phyloP scores from a whole-genome alignment of 2,888 invertebrate genomes.

The Tipula confusa region DNA sequence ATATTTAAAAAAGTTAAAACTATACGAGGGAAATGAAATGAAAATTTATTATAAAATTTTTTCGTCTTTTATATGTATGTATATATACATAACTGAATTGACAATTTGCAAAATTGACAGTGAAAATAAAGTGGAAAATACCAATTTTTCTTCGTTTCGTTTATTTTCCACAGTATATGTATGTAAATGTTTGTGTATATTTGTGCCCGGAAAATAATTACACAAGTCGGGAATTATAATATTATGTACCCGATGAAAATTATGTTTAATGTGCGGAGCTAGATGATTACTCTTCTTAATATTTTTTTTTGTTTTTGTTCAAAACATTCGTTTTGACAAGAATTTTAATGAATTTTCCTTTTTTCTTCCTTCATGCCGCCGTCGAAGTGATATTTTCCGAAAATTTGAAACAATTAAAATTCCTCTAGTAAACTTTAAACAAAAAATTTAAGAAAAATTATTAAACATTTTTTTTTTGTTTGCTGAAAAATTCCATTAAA shows the following conservation, averaged over 20 bases:
- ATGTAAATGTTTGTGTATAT: neutral
- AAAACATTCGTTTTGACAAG: slow-evolving; percentile 9
- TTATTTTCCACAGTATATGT: neutral
- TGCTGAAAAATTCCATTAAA: neutral
- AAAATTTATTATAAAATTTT: slow-evolving; percentile 12
- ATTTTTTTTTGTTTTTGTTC: too few relatives aligned
- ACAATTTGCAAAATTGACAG: slow-evolving; percentile 25
- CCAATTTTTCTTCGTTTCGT: neutral
- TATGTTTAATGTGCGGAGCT: neutral
- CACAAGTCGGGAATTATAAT: neutral
- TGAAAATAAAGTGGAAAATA: slow-evolving; percentile 20
- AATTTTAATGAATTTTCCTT: neutral
- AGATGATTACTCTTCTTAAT: slow-evolving; percentile 1
- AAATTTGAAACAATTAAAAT: slow-evolving; percentile 20
- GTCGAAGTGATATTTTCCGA: neutral
- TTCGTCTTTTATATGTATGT: neutral
- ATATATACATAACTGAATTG: neutral
- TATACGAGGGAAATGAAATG: neutral
- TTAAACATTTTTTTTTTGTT: neutral
- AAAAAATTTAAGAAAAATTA: neutral
- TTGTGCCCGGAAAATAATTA: neutral
- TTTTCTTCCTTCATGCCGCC: neutral
- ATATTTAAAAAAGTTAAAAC: neutral
- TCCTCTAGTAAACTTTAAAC: neutral
- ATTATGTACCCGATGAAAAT: neutral